These are phyloP conservation scores for Fratercula arctica DNA, from an alignment of 2,797 vertebrate species.

Conservation along the genomic window DNA sequence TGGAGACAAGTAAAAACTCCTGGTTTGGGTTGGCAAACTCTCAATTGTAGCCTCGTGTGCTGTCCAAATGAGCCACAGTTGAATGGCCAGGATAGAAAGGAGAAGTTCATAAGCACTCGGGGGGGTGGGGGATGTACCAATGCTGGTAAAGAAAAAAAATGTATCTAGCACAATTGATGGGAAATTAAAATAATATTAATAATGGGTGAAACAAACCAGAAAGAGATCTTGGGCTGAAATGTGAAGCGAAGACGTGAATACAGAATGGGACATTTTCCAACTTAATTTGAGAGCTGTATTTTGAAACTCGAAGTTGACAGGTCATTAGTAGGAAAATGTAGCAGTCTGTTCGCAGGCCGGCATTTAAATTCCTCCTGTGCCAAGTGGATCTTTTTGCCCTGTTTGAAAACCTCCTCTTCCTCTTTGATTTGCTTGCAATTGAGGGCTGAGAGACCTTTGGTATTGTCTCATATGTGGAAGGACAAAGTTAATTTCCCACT, in stretches of 20 bases:
- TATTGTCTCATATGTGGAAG: neutral
- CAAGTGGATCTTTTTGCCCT: neutral
- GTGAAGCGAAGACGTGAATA: neutral
- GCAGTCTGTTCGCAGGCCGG: neutral
- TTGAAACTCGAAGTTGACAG: neutral
- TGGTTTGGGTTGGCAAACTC: neutral
- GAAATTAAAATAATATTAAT: neutral
- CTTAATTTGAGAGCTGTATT: neutral
- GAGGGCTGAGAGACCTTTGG: neutral
- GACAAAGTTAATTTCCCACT: conserved; percentile 6
- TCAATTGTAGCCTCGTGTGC: rapidly evolving
- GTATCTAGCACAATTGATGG: rapidly evolving
- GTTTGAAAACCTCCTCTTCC: neutral
- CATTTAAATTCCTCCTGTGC: neutral
- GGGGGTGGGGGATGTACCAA: no score
- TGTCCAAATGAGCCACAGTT: neutral
- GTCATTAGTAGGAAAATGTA: neutral
- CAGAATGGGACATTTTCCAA: neutral
- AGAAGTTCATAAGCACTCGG: neutral
- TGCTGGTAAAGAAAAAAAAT: neutral
- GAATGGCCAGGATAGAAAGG: neutral
- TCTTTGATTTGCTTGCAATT: neutral
- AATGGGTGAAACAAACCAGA: neutral
- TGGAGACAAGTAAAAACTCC: neutral
- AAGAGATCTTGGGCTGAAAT: neutral